Base-by-base conservation (phyloP, 2,888 invertebrate genomes). In the Odontothrips loti region DNA sequence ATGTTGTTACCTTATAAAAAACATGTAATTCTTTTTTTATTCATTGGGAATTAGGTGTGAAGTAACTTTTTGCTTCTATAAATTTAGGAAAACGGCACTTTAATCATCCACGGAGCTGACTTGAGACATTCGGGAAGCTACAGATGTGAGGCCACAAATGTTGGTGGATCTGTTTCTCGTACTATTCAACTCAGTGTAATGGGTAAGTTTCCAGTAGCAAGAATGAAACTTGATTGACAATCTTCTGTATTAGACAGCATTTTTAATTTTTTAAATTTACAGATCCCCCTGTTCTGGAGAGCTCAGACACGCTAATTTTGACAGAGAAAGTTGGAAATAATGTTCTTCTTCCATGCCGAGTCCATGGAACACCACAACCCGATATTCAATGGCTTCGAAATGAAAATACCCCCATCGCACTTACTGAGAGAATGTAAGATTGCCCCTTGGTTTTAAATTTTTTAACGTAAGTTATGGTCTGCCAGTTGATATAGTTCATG, bases 41-140 rank as follows among this genome's bases (percentile, higher is more conserved):
- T 43, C 6, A 6, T 2, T 43, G 34, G n/a, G n/a, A n/a, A n/a
- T n/a, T n/a, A 43, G 34, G 34, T 43, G 34, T 58, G 0, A 58
- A 8, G 12, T 58, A 58, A 20, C 0, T 12, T 58, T 8, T 58
- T 6, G n/a, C 17, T 20, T 20, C n/a, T 17, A 15, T 27, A 75
- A 12, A 0, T 75, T 27, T 27, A 75, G 68, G 12, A 12, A 27
- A 75, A 27, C 12, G 27, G 27, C 23, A 23, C 68, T 8, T 12
- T 75, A 27, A 75, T 27, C 12, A 75, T 75, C 23, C 23, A 27
- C 0, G 83, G 84, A 6, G 81, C 84, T 0, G 85, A 86, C 11
- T 83, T 85, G 0, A 89, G 89, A 0, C 91, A 92, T 85, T 89
- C 90, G 79, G 92, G 92, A 0, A 87, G 89, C 51, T 92, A 91